A percentile compares a stretch with the other conserved stretches of the same genome.
phyloP scores from a whole-genome alignment of 2,888 invertebrate genomes.

The Busseola fusca region DNA sequence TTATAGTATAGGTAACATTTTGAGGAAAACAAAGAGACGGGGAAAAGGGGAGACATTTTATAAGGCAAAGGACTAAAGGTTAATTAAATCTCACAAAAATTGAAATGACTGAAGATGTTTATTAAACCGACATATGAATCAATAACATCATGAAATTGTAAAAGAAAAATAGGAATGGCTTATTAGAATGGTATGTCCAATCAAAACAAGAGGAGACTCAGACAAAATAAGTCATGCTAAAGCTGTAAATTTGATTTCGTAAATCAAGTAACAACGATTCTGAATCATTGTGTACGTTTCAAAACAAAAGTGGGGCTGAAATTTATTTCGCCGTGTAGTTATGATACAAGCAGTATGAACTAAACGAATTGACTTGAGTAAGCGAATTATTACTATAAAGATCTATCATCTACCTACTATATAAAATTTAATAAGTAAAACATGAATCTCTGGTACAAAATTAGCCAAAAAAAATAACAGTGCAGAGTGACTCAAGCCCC shows the following conservation, averaged over 20 bases:
- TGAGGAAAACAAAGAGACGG: conserved; percentile 22
- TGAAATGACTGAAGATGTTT: not conserved
- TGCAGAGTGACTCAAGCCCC: conserved; percentile 41
- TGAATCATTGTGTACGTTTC: not conserved
- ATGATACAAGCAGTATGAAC: not conserved
- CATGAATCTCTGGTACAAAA: conserved; percentile 18
- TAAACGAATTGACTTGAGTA: not conserved
- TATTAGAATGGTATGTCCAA: not conserved
- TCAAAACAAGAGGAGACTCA: not conserved
- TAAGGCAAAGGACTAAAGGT: conserved; percentile 3
- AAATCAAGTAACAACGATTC: not conserved
- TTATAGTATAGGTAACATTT: conserved; percentile 4
- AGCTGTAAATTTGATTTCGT: not conserved
- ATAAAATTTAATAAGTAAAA: conserved; percentile 2
- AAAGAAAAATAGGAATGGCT: not conserved
- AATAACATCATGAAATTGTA: conserved; percentile 18
- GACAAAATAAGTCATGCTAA: not conserved
- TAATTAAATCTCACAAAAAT: conserved; percentile 4
- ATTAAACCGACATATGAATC: not conserved
- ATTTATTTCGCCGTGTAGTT: not conserved
- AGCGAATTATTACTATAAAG: not conserved
- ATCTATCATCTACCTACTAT: not conserved
- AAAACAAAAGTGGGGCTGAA: conserved; percentile 27
- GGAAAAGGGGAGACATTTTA: conserved; percentile 9
- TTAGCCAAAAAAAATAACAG: conserved; percentile 26